Evolutionary conservation across 2,797 vertebrate species (phyloP).

Genomic region (Echiichthys vipera): DNA sequence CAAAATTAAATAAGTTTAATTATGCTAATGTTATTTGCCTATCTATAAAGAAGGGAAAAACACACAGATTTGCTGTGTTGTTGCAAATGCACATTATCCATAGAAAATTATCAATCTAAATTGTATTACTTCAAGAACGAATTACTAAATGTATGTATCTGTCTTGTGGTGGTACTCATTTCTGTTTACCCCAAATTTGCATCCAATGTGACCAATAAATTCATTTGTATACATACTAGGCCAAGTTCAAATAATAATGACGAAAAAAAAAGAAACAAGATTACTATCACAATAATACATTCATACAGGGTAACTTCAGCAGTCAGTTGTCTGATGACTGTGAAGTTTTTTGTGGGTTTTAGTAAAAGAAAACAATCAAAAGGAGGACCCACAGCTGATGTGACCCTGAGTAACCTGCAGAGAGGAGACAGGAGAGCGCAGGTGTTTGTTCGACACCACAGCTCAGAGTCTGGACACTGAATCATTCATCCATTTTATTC

Average conservation of each 20-base stretch:
- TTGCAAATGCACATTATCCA: not conserved
- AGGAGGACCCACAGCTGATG: conserved; percentile 17
- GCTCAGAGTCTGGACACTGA: conserved; percentile 25
- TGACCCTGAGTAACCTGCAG: conserved; percentile 25
- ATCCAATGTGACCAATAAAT: not conserved
- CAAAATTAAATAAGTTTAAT: too few species aligned
- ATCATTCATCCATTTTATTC: conserved; percentile 51
- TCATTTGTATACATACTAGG: not conserved
- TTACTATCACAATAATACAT: not conserved
- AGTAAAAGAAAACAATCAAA: conserved; percentile 29
- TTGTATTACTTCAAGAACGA: not conserved
- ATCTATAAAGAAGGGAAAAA: not conserved
- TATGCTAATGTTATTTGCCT: not conserved
- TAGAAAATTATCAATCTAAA: not conserved
- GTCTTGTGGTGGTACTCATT: not conserved
- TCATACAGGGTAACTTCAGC: conserved; percentile 4
- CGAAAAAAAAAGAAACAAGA: conserved; percentile 2
- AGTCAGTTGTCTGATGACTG: conserved; percentile 10
- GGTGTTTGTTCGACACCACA: conserved; percentile 30
- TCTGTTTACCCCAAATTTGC: not conserved
- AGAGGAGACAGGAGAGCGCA: conserved; percentile 29
- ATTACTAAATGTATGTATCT: not conserved
- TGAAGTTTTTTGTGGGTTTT: not conserved
- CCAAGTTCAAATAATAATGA: not conserved
- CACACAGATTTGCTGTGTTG: not conserved